Evolutionary conservation across 2,888 invertebrate species (phyloP).

Genomic region (Microdon myrmicae): DNA sequence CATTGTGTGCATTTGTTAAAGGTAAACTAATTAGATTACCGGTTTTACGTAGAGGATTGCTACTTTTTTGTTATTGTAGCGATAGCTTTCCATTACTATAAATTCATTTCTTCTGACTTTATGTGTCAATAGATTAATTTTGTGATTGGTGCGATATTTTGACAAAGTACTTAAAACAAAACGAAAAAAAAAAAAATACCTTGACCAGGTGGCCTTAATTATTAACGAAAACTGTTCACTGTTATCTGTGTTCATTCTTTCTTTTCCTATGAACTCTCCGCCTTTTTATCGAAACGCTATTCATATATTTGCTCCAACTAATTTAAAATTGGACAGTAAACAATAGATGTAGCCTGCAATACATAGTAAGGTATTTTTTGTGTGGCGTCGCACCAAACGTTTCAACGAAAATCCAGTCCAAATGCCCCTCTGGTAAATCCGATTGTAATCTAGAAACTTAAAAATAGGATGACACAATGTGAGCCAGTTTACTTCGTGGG

Average conservation of each 20-base stretch:
- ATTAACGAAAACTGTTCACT: conserved; percentile 24
- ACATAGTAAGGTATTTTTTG: conserved; percentile 11
- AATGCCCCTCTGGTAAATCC: conserved; percentile 15
- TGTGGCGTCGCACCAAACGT: neutral
- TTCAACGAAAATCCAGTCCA: conserved; percentile 11
- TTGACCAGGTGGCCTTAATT: conserved; percentile 42
- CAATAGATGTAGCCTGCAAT: conserved; percentile 13
- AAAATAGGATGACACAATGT: conserved; percentile 37
- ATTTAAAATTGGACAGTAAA: conserved; percentile 31
- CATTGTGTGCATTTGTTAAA: no score
- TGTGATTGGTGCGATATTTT: neutral
- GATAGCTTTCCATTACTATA: neutral
- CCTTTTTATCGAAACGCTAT: conserved; percentile 17
- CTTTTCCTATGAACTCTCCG: neutral
- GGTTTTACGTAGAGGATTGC: no score
- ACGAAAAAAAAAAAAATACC: no score
- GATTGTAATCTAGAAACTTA: conserved; percentile 29
- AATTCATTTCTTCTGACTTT: conserved; percentile 16
- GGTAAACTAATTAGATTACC: no score
- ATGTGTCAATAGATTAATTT: conserved; percentile 21
- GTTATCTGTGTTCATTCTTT: no score
- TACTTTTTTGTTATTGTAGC: no score
- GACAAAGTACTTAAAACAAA: no score
- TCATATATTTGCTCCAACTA: conserved; percentile 22
- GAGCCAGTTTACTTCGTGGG: conserved; percentile 8